These are phyloP conservation scores for Spicauda simplicius DNA, from an alignment of 2,888 invertebrate genomes.

Conservation along the genomic window DNA sequence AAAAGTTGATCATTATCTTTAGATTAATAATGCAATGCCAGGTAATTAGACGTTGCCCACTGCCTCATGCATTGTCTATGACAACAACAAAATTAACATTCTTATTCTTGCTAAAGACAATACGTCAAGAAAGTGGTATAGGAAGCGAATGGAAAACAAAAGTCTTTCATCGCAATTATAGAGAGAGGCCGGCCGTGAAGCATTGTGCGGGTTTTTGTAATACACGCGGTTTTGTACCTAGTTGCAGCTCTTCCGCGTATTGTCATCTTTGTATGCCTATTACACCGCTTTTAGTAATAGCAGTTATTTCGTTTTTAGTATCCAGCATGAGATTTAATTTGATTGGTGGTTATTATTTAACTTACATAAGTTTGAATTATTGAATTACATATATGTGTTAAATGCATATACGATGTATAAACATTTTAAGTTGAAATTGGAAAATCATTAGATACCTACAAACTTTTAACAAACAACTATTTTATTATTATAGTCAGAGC, in stretches of 20 bases:
- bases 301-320: not conserved
- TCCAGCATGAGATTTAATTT: too few species aligned
- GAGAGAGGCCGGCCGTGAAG: constrained; percentile 61
- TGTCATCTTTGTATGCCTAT: constrained; percentile 48
- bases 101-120: constrained; percentile 19
- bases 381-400: too few species aligned
- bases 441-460: too few species aligned
- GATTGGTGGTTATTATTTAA: too few species aligned
- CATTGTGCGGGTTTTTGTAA: constrained; percentile 66
- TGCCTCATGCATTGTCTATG: constrained; percentile 10
- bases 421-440: too few species aligned
- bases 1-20: too few species aligned
- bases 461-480: too few species aligned
- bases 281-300: constrained; percentile 10
- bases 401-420: too few species aligned
- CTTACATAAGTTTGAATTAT: too few species aligned
- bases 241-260: constrained; percentile 70
- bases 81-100: constrained; percentile 29
- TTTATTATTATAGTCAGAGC: too few species aligned
- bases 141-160: constrained; percentile 78
- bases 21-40: not conserved
- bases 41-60: not conserved
- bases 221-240: constrained; percentile 47
- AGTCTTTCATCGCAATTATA: constrained; percentile 70
- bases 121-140: constrained; percentile 45